phyloP scores from a whole-genome alignment of 2,888 invertebrate species.

The Eudasyphora cyanicolor region DNA sequence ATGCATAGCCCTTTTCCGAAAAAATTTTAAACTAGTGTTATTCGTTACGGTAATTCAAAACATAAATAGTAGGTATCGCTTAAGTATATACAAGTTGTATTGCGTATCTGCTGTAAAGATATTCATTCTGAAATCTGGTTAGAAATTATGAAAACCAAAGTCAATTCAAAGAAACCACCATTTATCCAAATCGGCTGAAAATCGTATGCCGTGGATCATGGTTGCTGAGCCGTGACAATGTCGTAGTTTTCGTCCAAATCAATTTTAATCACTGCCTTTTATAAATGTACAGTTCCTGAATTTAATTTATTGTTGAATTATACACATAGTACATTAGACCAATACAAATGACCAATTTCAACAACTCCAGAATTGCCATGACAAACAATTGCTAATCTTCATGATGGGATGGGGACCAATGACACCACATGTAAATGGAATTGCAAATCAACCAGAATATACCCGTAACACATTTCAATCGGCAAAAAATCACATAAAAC shows the following conservation, averaged over 20 bases:
- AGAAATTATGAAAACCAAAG: too few species aligned
- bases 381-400: neutral
- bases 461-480: conserved; percentile 35
- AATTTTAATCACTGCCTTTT: neutral
- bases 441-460: conserved; percentile 38
- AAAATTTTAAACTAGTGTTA: too few species aligned
- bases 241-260: neutral
- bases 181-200: too few species aligned
- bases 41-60: too few species aligned
- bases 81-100: too few species aligned
- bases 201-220: too few species aligned
- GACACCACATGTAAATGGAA: conserved; percentile 11
- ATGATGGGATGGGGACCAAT: neutral
- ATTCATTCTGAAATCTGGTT: too few species aligned
- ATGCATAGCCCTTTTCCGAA: too few species aligned
- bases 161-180: too few species aligned
- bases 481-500: neutral
- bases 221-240: neutral
- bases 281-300: neutral
- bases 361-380: neutral
- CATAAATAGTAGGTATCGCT: too few species aligned
- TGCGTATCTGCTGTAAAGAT: too few species aligned
- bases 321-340: neutral
- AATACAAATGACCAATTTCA: neutral
- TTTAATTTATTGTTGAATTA: conserved; percentile 19